phyloP scores from a whole-genome alignment of 2,113 vertebrate species.

The Peromyscus californicus region DNA sequence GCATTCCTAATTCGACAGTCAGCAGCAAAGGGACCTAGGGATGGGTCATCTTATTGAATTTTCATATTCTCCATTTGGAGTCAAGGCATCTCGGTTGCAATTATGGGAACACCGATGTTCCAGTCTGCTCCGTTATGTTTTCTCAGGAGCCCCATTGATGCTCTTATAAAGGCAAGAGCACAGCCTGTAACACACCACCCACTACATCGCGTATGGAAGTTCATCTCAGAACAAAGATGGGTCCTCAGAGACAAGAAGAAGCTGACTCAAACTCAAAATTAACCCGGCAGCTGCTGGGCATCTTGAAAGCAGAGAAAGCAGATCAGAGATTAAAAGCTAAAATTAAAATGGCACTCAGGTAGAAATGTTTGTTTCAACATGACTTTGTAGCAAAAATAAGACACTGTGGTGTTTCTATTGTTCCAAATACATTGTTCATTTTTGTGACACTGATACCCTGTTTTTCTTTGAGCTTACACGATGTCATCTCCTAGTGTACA shows the following conservation, averaged over 20 bases:
- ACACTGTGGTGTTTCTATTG: not conserved
- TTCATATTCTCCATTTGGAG: conserved; percentile 64
- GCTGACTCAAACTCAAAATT: conserved; percentile 7
- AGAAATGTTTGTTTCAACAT: not conserved
- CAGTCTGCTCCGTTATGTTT: conserved; percentile 37
- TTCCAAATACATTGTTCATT: not conserved
- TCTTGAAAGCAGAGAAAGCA: conserved; percentile 3
- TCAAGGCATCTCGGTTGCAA: not conserved
- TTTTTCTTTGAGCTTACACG: not conserved
- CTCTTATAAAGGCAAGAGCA: conserved; percentile 7
- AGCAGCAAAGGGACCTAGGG: conserved; percentile 53
- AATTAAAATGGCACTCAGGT: not conserved
- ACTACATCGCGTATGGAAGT: not conserved
- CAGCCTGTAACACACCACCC: not conserved
- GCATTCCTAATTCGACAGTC: conserved; percentile 44
- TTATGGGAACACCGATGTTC: conserved; percentile 37
- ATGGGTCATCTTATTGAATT: conserved; percentile 51
- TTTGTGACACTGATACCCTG: not conserved
- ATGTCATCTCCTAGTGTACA: not conserved
- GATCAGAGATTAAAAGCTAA: not conserved
- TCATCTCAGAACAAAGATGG: conserved; percentile 41
- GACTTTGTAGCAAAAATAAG: not conserved
- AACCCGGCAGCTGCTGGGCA: not conserved
- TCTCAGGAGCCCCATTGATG: conserved; percentile 46
- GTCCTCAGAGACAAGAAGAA: not conserved